phyloP scores from a whole-genome alignment of 2,113 vertebrate species.

The Pimephales promelas region DNA sequence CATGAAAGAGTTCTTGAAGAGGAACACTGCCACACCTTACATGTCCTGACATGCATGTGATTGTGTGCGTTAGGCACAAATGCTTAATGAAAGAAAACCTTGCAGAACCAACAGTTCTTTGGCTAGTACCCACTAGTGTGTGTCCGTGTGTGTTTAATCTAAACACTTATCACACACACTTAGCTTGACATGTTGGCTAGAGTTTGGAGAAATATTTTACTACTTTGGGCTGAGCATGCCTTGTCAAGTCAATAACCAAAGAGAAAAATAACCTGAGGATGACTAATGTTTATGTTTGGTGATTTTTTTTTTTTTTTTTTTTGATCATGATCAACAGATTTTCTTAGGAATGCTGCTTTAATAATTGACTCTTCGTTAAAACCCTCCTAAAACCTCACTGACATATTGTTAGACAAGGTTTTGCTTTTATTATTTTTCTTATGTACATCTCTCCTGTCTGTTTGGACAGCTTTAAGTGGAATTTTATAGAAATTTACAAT shows the following conservation, averaged over 20 bases:
- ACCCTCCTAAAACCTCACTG: neutral
- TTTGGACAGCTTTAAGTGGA: too few species aligned
- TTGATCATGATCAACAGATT: neutral
- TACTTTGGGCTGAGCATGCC: constrained; percentile 70
- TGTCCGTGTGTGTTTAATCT: neutral
- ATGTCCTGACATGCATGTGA: constrained; percentile 60
- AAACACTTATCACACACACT: neutral
- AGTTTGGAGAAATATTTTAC: constrained; percentile 34
- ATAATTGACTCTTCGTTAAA: neutral
- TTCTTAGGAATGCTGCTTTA: neutral
- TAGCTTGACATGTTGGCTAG: constrained; percentile 32
- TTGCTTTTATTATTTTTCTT: too few species aligned
- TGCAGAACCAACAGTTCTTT: neutral
- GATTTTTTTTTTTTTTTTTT: neutral
- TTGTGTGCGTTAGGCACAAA: neutral
- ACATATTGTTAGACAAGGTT: too few species aligned
- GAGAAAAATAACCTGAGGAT: neutral
- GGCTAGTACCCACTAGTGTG: constrained; percentile 4
- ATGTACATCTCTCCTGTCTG: too few species aligned
- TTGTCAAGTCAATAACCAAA: constrained; percentile 55
- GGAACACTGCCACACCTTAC: constrained; percentile 53
- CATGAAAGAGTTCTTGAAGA: constrained; percentile 59
- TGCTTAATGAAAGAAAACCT: constrained; percentile 26
- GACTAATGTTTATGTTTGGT: neutral
- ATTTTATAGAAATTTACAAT: neutral